Base-by-base conservation (phyloP, 2,888 invertebrate genomes). In the Rhaphigaster nebulosa region DNA sequence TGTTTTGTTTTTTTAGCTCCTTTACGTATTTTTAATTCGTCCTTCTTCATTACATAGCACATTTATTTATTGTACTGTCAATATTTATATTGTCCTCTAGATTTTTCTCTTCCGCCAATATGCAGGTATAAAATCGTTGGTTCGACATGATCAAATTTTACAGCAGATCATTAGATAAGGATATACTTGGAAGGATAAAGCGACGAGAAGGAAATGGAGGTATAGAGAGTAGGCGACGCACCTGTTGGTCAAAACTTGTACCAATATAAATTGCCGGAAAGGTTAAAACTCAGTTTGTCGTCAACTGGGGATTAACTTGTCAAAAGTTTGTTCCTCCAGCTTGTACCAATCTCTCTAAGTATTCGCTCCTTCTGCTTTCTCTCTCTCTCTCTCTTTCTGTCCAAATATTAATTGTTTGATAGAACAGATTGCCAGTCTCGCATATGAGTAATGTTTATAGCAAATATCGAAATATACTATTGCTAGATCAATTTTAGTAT, bases 301-400 rank as follows among this genome's bases (percentile, higher is more conserved):
- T 76, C 70, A 76, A 76, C 70, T 76, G 70, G 1, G 70, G 70
- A 76, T 76, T 76, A 76, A 76, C 70, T 76, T 76, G 70, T 76
- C 70, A 76, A 38, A 76, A 76, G 70, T 76, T 76, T 76, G 34
- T 76, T 76, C 70, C 70, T 70, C 34, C 29, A 34, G 15, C 12
- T 76, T 76, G 70, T 38, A 34, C 8, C 70, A 76, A 76, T 76
- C 34, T 38, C 70, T 65, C 65, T 65, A 65, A 65, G 18, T 34
- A n/a, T 34, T 29, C 65, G 18, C 29, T 65, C 65, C 65, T 15
- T 15, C 70, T 18, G 18, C 34, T 34, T 4, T 20, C 34, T 70
- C 34, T 70, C 70, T 76, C 70, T 15, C 29, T 18, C 34, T 76
- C 70, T 38, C 29, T 20, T 20, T 8, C 34, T 65, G 29, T 29